phyloP scores from a whole-genome alignment of 2,113 vertebrate species.

The Salvelinus namaycush region DNA sequence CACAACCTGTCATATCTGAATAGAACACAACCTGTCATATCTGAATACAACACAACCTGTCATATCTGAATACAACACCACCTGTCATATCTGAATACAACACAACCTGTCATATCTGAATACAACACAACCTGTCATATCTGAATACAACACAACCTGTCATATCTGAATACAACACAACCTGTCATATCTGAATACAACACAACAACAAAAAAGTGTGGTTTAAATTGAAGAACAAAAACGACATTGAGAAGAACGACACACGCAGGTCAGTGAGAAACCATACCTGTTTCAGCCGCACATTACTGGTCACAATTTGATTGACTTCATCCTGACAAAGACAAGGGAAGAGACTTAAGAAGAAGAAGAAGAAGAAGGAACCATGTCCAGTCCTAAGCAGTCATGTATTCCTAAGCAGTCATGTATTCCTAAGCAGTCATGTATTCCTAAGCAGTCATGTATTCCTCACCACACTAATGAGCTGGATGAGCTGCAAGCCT shows the following conservation, averaged over 20 bases:
- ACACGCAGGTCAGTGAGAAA: no score
- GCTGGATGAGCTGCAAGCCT: slow-evolving; percentile 94
- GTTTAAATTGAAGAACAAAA: background rate
- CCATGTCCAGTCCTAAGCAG: background rate
- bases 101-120: no score
- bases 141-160: no score
- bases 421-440: background rate
- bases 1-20: no score
- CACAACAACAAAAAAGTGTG: background rate
- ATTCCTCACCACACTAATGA: slow-evolving; percentile 89
- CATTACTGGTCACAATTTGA: slow-evolving; percentile 88
- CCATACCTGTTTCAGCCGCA: slow-evolving; percentile 86
- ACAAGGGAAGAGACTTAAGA: background rate
- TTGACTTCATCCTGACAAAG: slow-evolving; percentile 86
- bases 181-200: no score
- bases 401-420: background rate
- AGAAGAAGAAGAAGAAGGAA: background rate
- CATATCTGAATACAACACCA: no score
- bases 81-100: no score
- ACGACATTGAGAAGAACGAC: no score
- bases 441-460: background rate
- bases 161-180: no score
- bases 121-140: no score
- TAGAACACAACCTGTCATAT: no score
- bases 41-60: no score